These are phyloP conservation scores for Athalia rosae DNA, from an alignment of 2,888 invertebrate genomes.

Conservation along the genomic window DNA sequence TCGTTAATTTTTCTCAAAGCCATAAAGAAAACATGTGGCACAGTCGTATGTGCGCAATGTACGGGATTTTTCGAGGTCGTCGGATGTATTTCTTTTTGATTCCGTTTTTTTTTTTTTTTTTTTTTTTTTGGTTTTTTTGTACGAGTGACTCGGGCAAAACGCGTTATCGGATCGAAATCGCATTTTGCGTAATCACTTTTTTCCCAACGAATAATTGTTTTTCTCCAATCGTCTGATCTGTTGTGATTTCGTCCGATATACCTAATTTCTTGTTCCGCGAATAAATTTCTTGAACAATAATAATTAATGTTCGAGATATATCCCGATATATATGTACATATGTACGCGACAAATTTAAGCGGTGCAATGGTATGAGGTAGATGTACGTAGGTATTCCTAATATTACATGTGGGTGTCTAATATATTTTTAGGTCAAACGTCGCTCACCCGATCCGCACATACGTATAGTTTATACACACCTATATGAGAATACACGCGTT, in stretches of 20 bases:
- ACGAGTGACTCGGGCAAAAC: neutral
- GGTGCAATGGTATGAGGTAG: neutral
- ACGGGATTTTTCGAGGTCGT: too few species aligned
- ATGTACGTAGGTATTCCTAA: neutral
- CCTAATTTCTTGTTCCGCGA: neutral
- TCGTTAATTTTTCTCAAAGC: too few species aligned
- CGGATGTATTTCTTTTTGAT: too few species aligned
- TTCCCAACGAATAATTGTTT: too few species aligned
- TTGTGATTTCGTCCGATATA: too few species aligned
- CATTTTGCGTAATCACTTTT: too few species aligned
- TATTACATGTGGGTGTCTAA: constrained; percentile 21
- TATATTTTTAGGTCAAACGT: constrained; percentile 41
- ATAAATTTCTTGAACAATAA: neutral
- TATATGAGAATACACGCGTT: neutral
- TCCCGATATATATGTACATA: neutral
- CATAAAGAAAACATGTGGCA: too few species aligned
- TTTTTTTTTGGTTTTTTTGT: neutral
- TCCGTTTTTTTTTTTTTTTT: neutral
- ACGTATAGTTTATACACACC: neutral
- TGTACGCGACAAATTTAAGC: too few species aligned
- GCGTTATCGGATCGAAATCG: neutral
- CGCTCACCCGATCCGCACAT: constrained; percentile 27
- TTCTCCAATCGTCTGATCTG: too few species aligned
- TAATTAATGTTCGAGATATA: neutral
- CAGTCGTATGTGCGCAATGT: too few species aligned